These are phyloP conservation scores for Epicauta chinensis DNA, from an alignment of 1,140 invertebrate genomes.

Conservation along the genomic window DNA sequence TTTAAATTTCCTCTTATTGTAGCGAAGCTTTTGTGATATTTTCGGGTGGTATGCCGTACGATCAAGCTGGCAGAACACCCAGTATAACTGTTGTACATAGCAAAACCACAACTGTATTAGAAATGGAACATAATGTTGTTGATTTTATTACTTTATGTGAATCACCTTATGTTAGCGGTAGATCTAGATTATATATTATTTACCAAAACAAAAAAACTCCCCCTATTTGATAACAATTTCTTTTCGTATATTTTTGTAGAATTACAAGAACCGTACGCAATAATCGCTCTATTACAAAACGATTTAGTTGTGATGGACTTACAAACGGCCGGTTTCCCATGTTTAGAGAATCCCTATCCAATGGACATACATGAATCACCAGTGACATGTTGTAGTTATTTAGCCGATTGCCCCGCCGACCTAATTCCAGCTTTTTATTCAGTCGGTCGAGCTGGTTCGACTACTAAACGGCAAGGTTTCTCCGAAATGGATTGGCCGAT, in stretches of 20 bases:
- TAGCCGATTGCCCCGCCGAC: slow-evolving; percentile 95
- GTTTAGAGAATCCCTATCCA: slow-evolving; percentile 98
- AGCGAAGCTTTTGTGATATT: slow-evolving; percentile 90
- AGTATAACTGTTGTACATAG: slow-evolving; percentile 94
- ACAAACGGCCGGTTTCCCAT: slow-evolving; percentile 89
- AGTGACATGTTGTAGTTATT: slow-evolving; percentile 92
- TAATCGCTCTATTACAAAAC: slow-evolving; percentile 95
- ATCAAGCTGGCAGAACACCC: slow-evolving; percentile 82
- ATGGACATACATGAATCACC: slow-evolving; percentile 99
- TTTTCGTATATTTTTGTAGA: slow-evolving; percentile 53
- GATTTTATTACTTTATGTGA: slow-evolving; percentile 96
- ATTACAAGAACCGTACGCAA: slow-evolving; percentile 93
- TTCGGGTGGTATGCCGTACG: slow-evolving; percentile 88
- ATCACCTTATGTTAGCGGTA: slow-evolving; percentile 87
- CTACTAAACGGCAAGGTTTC: slow-evolving; percentile 65
- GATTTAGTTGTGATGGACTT: slow-evolving; percentile 98
- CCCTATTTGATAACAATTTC: no score
- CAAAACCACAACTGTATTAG: slow-evolving; percentile 91
- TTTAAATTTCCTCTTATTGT: slow-evolving; percentile 33
- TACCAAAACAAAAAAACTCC: no score
- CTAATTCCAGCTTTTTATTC: slow-evolving; percentile 87
- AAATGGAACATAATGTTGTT: slow-evolving; percentile 98
- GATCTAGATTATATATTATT: background rate
- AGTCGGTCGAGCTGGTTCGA: slow-evolving; percentile 38
- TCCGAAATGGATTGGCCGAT: slow-evolving; percentile 95